A percentile compares a stretch with the other conserved stretches of the same genome.
These are phyloP conservation scores for Nesidiocoris tenuis DNA, from an alignment of 2,888 invertebrate species.

Conservation along the genomic window DNA sequence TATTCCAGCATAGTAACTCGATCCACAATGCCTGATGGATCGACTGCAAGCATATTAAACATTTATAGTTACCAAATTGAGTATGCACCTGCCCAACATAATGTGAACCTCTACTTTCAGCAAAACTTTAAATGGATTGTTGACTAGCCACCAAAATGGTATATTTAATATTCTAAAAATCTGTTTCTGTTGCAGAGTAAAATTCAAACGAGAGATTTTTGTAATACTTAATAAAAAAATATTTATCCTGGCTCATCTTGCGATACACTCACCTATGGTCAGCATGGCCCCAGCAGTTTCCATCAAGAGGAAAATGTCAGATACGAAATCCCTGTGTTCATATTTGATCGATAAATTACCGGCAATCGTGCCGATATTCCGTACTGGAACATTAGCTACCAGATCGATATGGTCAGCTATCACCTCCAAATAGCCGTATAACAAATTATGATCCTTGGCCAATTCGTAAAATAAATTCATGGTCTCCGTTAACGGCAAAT, in stretches of 20 bases:
- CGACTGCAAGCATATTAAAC: too few species aligned
- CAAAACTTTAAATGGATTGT: too few species aligned
- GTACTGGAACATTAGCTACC: slow-evolving; percentile 55
- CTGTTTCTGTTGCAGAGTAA: too few species aligned
- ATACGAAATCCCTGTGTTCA: slow-evolving; percentile 65
- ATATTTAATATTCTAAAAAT: too few species aligned
- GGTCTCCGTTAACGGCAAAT: slow-evolving; percentile 60
- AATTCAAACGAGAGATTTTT: too few species aligned
- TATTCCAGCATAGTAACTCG: slow-evolving; percentile 56
- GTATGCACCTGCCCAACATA: neutral
- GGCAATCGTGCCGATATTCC: slow-evolving; percentile 62
- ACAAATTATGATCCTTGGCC: slow-evolving; percentile 23
- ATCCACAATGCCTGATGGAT: slow-evolving; percentile 30
- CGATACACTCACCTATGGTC: slow-evolving; percentile 52
- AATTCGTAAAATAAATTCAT: slow-evolving; percentile 55
- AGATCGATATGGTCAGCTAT: slow-evolving; percentile 54
- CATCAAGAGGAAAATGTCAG: slow-evolving; percentile 66
- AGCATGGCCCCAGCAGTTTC: slow-evolving; percentile 53
- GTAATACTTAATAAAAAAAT: too few species aligned
- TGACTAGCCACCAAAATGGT: too few species aligned
- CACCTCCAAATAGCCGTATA: slow-evolving; percentile 52
- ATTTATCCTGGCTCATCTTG: too few species aligned
- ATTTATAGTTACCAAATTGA: too few species aligned
- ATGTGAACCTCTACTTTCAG: too few species aligned
- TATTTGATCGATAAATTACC: slow-evolving; percentile 72